phyloP scores from a whole-genome alignment of 1,140 invertebrate species.

The Tetramorium parvispinum region DNA sequence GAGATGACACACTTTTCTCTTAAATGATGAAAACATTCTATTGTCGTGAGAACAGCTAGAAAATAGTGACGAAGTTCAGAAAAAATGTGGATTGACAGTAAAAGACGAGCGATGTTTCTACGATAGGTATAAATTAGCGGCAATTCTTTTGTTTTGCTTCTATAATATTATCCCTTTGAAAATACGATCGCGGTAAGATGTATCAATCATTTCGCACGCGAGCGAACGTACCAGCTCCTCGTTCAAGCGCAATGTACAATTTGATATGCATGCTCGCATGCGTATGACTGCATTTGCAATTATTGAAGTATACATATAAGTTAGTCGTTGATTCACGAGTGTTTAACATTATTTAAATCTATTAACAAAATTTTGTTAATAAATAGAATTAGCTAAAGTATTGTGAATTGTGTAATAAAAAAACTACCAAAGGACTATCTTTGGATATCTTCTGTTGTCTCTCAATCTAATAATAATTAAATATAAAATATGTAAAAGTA shows the following conservation, averaged over 20 bases:
- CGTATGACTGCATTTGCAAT: constrained; percentile 42
- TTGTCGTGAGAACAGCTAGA: neutral
- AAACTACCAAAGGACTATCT: neutral
- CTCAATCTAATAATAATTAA: neutral
- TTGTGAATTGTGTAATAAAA: neutral
- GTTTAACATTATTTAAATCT: neutral
- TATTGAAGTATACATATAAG: constrained; percentile 12
- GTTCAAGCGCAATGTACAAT: constrained; percentile 45
- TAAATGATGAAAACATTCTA: neutral
- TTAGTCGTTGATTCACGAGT: constrained; percentile 19
- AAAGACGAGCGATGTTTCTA: neutral
- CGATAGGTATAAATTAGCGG: constrained; percentile 17
- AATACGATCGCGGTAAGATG: neutral
- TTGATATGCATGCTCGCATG: constrained; percentile 38
- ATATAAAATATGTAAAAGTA: neutral
- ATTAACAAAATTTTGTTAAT: neutral
- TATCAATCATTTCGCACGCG: constrained; percentile 37
- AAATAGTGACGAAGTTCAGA: neutral
- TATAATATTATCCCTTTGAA: neutral
- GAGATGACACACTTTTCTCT: neutral
- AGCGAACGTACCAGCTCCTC: constrained; percentile 14
- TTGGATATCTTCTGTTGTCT: neutral
- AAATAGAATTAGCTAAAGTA: neutral
- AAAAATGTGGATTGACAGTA: neutral
- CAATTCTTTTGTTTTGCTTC: neutral